Evolutionary conservation across 1,140 invertebrate genomes (phyloP).

Genomic region (Archivesica marissinica): DNA sequence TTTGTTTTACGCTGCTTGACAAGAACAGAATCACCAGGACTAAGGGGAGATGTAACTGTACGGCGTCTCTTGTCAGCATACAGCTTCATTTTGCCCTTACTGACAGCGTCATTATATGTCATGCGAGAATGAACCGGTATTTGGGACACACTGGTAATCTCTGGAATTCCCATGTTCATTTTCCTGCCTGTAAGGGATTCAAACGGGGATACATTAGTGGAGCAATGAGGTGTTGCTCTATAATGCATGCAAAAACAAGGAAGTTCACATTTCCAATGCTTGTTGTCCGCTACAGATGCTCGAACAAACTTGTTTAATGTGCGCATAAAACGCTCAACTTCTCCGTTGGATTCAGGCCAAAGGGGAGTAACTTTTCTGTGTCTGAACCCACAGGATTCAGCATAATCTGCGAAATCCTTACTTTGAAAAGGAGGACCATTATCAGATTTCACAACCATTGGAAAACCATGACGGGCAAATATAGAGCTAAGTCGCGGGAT

Average conservation of each 20-base stretch:
- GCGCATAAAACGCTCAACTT: conserved; percentile 57
- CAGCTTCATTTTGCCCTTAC: conserved; percentile 52
- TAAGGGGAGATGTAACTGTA: not conserved
- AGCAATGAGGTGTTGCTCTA: conserved; percentile 59
- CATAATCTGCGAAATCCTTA: too few relatives aligned
- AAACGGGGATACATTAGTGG: conserved; percentile 58
- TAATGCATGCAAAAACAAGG: conserved; percentile 60
- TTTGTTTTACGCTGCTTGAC: conserved; percentile 54
- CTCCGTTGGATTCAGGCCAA: conserved; percentile 63
- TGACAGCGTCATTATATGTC: conserved; percentile 1
- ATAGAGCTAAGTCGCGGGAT: conserved; percentile 62
- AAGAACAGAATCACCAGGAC: conserved; percentile 53
- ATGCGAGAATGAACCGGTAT: not conserved
- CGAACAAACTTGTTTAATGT: conserved; percentile 59
- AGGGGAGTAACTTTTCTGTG: conserved; percentile 65
- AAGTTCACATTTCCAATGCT: conserved; percentile 55
- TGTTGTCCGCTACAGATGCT: conserved; percentile 1
- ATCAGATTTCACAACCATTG: conserved; percentile 56
- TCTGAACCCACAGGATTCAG: too few relatives aligned
- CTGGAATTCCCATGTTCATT: conserved; percentile 48
- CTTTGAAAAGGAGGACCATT: conserved; percentile 66
- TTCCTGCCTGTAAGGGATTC: conserved; percentile 58
- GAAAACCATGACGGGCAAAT: conserved; percentile 63
- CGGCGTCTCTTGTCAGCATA: conserved; percentile 48
- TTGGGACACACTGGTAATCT: conserved; percentile 1